Base-by-base conservation (phyloP, 2,797 vertebrate genomes). In the Danio tinwini region DNA sequence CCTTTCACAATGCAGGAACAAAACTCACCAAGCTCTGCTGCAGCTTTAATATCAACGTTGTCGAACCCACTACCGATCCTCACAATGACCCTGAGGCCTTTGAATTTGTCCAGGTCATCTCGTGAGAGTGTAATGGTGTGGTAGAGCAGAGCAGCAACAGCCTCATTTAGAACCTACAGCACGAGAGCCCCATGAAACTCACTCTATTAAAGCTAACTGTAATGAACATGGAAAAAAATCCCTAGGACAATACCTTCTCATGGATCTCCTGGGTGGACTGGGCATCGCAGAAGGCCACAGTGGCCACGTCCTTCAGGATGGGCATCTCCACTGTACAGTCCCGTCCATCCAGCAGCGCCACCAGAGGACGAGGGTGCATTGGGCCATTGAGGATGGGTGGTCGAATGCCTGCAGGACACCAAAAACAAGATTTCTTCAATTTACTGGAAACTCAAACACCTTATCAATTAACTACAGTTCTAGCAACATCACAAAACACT, bases 221-320 rank as follows among this genome's bases (percentile, higher is more conserved):
- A 29, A 29, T 29, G 29, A 29, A 29, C 29, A 29, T 29, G 29
- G 29, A 29, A 29, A 29, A 29, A 29, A 29, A 29, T 29, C 29
- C 29, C 21, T 58, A 9, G 12, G 65, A 10, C 7, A 21, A 19
- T 81, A 95, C 94, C 92, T 95, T 95, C 86, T 95, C 94, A 8
- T 95, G 94, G 62, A 95, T 95, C 89, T 95, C 94, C 90, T 95
- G 94, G 88, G 94, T 95, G 84, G 94, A 95, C 85, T 95, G 94
- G 64, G 94, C 94, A 71, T 95, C 94, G 68, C 94, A 95, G 88
- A 95, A 95, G 5, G 94, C 94, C 81, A 95, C 94, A 0, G 94
- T 95, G 81, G 94, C 94, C 85, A 95, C 94, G 81, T 95, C 94
- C 84, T 95, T 95, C 85, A 95, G 84, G 81, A 95, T 93, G 21